Conservation (phyloP, 1,140 invertebrate genomes). For the Pseudomyrmex sp. region DNA sequence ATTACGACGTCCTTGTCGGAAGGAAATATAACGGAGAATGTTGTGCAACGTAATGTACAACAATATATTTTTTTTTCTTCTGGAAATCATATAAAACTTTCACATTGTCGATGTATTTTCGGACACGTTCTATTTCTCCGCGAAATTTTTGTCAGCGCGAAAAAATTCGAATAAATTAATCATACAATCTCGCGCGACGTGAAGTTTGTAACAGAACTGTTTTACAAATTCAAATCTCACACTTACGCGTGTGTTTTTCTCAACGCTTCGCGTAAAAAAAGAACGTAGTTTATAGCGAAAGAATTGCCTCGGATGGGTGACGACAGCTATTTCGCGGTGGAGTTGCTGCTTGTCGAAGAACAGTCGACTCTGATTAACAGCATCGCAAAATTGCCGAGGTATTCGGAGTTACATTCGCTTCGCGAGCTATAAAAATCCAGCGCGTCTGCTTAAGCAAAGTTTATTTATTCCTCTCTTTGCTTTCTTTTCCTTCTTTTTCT, state of each 20-base stretch:
- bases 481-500: background rate
- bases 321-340: slow-evolving; percentile 32
- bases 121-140: background rate
- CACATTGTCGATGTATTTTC: background rate
- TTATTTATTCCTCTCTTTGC: background rate
- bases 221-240: background rate
- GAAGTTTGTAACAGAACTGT: background rate
- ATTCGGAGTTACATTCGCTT: slow-evolving; percentile 27
- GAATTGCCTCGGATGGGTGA: slow-evolving; percentile 18
- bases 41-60: no score
- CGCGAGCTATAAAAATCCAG: slow-evolving; percentile 9
- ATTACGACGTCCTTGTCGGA: slow-evolving; percentile 3
- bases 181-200: background rate
- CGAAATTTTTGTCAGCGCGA: background rate
- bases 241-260: background rate
- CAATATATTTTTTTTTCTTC: background rate
- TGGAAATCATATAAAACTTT: background rate
- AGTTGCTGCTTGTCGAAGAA: slow-evolving; percentile 17
- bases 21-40: background rate
- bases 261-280: slow-evolving; percentile 6
- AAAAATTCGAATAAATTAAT: slow-evolving; percentile 4
- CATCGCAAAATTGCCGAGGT: slow-evolving; percentile 17
- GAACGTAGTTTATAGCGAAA: slow-evolving; percentile 5
- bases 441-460: background rate
- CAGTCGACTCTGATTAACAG: slow-evolving; percentile 43